These are phyloP conservation scores for Nanorana parkeri DNA, from an alignment of 2,113 vertebrate species.

Conservation along the genomic window DNA sequence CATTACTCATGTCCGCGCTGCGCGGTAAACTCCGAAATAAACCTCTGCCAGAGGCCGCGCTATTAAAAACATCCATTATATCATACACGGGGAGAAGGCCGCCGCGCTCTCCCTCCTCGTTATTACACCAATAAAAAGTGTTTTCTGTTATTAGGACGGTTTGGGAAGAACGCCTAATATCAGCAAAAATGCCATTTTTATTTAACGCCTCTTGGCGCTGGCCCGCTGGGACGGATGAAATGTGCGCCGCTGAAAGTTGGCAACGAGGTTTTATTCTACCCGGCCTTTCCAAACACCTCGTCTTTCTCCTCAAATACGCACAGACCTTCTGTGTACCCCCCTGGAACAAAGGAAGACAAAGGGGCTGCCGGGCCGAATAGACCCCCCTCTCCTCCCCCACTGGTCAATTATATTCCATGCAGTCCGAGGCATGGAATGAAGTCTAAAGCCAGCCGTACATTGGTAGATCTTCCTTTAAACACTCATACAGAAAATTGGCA, in stretches of 20 bases:
- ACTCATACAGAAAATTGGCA: too few relatives aligned
- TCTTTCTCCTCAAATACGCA: too few relatives aligned
- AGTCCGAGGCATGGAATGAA: too few relatives aligned
- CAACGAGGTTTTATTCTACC: background rate
- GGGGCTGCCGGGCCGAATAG: too few relatives aligned
- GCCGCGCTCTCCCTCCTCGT: constrained; percentile 58
- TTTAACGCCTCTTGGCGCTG: constrained; percentile 57
- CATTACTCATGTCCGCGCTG: constrained; percentile 37
- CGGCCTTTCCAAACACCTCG: background rate
- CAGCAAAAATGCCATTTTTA: constrained; percentile 56
- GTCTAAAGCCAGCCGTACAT: too few relatives aligned
- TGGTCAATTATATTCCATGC: too few relatives aligned
- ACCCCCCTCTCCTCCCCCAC: too few relatives aligned
- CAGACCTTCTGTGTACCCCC: too few relatives aligned
- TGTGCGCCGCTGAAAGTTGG: background rate
- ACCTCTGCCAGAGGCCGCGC: constrained; percentile 59
- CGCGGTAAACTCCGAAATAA: constrained; percentile 40
- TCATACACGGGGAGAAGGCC: constrained; percentile 62
- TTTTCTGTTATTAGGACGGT: constrained; percentile 59
- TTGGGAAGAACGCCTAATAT: constrained; percentile 58
- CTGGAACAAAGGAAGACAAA: too few relatives aligned
- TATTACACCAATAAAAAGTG: constrained; percentile 63
- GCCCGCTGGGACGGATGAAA: background rate
- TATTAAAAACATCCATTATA: constrained; percentile 69
- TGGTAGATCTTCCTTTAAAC: too few relatives aligned